Conservation (phyloP, 1,140 invertebrate species). For the Tetranychus cinnabarinus region DNA sequence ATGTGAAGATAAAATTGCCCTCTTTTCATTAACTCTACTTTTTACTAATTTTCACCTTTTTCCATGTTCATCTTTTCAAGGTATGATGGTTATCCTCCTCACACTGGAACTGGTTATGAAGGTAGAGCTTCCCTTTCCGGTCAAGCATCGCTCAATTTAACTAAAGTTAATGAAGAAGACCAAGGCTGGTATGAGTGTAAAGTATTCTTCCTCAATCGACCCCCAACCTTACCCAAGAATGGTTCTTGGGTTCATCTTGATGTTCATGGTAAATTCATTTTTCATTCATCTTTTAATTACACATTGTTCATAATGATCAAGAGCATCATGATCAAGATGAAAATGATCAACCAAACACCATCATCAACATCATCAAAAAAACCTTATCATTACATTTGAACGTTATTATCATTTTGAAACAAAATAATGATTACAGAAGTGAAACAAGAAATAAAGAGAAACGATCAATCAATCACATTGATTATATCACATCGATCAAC, state of each 20-base stretch:
- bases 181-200: constrained; percentile 95
- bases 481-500: no score
- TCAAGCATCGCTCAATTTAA: constrained; percentile 73
- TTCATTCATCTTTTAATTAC: background rate
- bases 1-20: no score
- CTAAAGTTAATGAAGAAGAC: constrained; percentile 67
- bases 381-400: no score
- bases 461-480: no score
- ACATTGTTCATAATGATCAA: no score
- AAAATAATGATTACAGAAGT: no score
- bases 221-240: constrained; percentile 63
- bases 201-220: constrained; percentile 78
- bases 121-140: constrained; percentile 64
- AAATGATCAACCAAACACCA: no score
- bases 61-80: constrained; percentile 3
- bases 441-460: no score
- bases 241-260: constrained; percentile 90
- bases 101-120: constrained; percentile 72
- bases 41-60: background rate
- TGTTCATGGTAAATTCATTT: constrained; percentile 48
- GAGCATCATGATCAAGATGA: no score
- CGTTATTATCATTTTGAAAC: no score
- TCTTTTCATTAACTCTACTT: no score
- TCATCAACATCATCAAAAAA: no score
- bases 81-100: constrained; percentile 82